Evolutionary conservation across 2,888 invertebrate species (phyloP).

Genomic region (Heteromurus nitidus): DNA sequence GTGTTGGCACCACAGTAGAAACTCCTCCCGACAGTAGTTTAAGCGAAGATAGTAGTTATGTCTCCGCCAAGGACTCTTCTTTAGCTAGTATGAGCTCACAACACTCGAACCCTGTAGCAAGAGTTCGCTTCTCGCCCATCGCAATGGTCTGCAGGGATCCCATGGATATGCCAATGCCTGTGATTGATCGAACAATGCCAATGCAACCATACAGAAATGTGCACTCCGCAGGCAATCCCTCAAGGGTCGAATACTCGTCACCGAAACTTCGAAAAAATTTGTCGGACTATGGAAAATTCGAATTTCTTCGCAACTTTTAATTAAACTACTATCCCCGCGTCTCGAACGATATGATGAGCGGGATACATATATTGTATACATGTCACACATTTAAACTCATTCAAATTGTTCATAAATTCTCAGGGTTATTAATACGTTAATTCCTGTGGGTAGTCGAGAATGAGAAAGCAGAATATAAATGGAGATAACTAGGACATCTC

Average conservation of each 20-base stretch:
- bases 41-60: constrained; percentile 91
- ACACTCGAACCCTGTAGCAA: constrained; percentile 78
- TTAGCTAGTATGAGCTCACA: constrained; percentile 76
- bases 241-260: constrained; percentile 52
- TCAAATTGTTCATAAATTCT: background rate
- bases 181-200: constrained; percentile 78
- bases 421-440: background rate
- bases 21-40: constrained; percentile 90
- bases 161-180: constrained; percentile 79
- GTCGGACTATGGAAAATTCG: constrained; percentile 70
- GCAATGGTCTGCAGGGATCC: constrained; percentile 76
- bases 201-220: constrained; percentile 76
- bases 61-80: constrained; percentile 86
- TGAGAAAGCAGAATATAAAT: background rate
- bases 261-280: constrained; percentile 67
- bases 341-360: background rate
- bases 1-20: constrained; percentile 82
- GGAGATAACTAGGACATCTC: constrained; percentile 28
- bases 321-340: background rate
- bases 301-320: constrained; percentile 70
- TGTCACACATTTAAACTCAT: background rate
- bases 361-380: background rate
- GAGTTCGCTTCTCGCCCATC: constrained; percentile 87
- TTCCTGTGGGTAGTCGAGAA: background rate
- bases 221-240: constrained; percentile 53